phyloP scores from a whole-genome alignment of 2,113 vertebrate genomes.

The Candoia aspera region DNA sequence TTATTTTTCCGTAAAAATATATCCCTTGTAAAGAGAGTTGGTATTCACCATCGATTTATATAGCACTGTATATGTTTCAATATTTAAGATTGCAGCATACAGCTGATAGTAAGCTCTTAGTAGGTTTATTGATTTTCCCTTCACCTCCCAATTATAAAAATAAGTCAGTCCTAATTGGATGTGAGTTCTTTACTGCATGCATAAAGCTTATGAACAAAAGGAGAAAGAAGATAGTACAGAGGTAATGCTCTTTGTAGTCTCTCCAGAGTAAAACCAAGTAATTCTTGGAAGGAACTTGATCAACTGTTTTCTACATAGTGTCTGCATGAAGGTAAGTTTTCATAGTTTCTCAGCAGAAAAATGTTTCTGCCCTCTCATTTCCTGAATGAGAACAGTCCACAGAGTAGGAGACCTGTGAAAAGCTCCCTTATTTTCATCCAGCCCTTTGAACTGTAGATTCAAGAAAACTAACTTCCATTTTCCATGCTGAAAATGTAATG shows the following conservation, averaged over 20 bases:
- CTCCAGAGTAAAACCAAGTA: constrained; percentile 11
- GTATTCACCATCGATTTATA: not conserved
- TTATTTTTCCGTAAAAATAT: not conserved
- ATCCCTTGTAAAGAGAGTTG: not conserved
- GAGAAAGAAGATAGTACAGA: not conserved
- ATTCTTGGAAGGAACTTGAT: not conserved
- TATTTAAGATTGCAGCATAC: not conserved
- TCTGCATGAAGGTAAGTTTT: not conserved
- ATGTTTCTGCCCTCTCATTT: not conserved
- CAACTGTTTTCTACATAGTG: not conserved
- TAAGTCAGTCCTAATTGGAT: not conserved
- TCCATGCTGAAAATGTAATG: not conserved
- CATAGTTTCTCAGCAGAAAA: not conserved
- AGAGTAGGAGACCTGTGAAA: not conserved
- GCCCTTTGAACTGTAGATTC: not conserved
- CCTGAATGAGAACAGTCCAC: not conserved
- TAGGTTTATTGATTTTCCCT: not conserved
- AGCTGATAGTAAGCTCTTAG: not conserved
- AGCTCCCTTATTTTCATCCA: not conserved
- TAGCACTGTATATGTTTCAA: not conserved
- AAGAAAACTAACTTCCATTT: not conserved
- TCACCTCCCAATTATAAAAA: not conserved
- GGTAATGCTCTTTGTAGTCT: not conserved
- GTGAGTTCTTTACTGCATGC: not conserved
- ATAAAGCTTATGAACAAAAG: not conserved